Percentiles rank a stretch among this genome's conserved stretches.
These are phyloP conservation scores for Caenorhabditis sp. DNA, from an alignment of 2,888 invertebrate genomes.

Conservation along the genomic window DNA sequence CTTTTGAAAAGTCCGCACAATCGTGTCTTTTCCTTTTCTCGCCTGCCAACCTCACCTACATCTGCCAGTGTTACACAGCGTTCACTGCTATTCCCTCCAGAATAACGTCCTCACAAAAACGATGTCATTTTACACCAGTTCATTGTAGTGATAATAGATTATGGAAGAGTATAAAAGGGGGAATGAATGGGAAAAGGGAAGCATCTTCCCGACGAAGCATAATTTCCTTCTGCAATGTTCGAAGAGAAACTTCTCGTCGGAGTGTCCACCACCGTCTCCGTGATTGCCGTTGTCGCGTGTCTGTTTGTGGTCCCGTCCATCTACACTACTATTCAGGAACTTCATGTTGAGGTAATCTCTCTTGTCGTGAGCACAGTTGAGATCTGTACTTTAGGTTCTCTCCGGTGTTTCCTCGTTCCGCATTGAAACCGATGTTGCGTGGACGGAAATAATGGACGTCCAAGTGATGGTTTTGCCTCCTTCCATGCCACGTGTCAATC, in stretches of 20 bases:
- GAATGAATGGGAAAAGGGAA: background rate
- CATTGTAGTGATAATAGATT: constrained; percentile 35
- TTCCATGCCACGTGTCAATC: constrained; percentile 63
- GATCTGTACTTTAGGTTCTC: constrained; percentile 50
- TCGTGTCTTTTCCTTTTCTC: background rate
- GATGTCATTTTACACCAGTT: constrained; percentile 30
- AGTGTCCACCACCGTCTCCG: constrained; percentile 56
- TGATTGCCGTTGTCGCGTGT: constrained; percentile 60
- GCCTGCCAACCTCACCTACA: background rate
- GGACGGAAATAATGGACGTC: constrained; percentile 74
- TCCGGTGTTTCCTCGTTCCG: constrained; percentile 65
- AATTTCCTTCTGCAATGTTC: constrained; percentile 36
- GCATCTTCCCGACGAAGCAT: background rate
- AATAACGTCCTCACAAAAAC: background rate
- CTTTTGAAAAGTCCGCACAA: too few species aligned
- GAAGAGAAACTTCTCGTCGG: constrained; percentile 66
- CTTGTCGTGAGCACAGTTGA: background rate
- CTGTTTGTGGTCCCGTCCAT: constrained; percentile 72
- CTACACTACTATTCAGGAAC: constrained; percentile 71
- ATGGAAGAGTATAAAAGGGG: constrained; percentile 20
- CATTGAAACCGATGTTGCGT: constrained; percentile 74
- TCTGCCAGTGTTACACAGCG: constrained; percentile 1
- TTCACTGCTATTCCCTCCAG: constrained; percentile 19
- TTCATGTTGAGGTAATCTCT: constrained; percentile 52
- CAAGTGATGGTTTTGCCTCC: constrained; percentile 75